These are phyloP conservation scores for Antheraea yamamai DNA, from an alignment of 2,888 invertebrate genomes.

Conservation along the genomic window DNA sequence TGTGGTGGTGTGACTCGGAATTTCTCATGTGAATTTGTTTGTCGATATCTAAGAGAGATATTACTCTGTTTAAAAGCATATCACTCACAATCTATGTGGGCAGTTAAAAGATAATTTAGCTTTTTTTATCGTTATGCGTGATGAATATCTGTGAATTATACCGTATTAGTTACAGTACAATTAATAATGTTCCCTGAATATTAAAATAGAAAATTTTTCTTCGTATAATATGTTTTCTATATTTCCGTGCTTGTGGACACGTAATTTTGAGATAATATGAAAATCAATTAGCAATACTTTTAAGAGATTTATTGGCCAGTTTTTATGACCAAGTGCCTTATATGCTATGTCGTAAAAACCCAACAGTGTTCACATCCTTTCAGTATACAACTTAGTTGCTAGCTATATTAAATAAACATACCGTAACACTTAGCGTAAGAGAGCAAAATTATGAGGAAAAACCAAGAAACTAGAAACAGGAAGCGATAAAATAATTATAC, in stretches of 20 bases:
- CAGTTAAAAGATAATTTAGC: background rate
- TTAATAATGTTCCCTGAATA: background rate
- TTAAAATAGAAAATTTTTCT: background rate
- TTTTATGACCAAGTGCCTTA: no score
- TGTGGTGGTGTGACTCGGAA: constrained; percentile 64
- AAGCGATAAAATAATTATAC: background rate
- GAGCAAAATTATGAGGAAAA: no score
- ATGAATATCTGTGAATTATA: no score
- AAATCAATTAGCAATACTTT: background rate
- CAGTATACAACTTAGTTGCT: no score
- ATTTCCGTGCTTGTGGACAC: background rate
- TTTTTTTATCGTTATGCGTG: no score
- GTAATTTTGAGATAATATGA: background rate
- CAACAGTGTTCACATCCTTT: no score
- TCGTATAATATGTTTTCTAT: background rate
- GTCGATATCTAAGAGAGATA: constrained; percentile 60
- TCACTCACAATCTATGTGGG: background rate
- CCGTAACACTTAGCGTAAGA: no score
- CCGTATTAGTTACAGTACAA: no score
- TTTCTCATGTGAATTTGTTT: constrained; percentile 73
- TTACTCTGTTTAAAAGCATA: background rate
- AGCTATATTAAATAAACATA: no score
- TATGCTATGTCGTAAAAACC: no score
- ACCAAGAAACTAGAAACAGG: no score
- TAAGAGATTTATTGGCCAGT: no score